Evolutionary conservation across 2,888 invertebrate genomes (phyloP).

Genomic region (Aplocera efformata): DNA sequence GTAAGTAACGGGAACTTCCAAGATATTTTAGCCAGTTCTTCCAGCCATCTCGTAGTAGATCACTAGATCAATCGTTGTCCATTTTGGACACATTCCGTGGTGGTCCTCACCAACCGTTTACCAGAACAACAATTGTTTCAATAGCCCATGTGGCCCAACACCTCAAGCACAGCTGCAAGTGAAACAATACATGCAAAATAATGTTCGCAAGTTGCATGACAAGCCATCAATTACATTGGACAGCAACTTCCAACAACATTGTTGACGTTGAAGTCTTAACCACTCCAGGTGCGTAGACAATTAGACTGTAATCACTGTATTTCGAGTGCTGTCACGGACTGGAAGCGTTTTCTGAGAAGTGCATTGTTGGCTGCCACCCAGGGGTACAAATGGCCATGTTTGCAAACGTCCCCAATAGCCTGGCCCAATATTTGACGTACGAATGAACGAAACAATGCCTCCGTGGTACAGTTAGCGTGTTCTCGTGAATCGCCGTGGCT

Average conservation of each 20-base stretch:
- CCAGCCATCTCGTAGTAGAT: too few relatives aligned
- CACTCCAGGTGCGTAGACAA: conserved; percentile 71
- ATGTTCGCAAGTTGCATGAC: conserved; percentile 53
- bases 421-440: conserved; percentile 74
- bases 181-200: conserved; percentile 11
- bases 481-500: conserved; percentile 54
- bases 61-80: too few relatives aligned
- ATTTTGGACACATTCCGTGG: too few relatives aligned
- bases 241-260: conserved; percentile 58
- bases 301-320: conserved; percentile 75
- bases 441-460: conserved; percentile 76
- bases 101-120: too few relatives aligned
- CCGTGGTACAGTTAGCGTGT: conserved; percentile 70
- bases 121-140: background rate
- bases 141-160: background rate
- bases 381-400: conserved; percentile 55
- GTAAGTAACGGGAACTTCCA: conserved; percentile 1
- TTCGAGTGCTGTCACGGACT: conserved; percentile 75
- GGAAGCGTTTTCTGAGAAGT: conserved; percentile 51
- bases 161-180: conserved; percentile 14
- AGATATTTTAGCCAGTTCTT: too few relatives aligned
- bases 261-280: conserved; percentile 67
- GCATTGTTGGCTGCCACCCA: conserved; percentile 73
- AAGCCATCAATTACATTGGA: conserved; percentile 56
- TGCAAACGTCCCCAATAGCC: conserved; percentile 72